Conservation (phyloP, 2,113 vertebrate genomes). For the Heterochromis multidens region DNA sequence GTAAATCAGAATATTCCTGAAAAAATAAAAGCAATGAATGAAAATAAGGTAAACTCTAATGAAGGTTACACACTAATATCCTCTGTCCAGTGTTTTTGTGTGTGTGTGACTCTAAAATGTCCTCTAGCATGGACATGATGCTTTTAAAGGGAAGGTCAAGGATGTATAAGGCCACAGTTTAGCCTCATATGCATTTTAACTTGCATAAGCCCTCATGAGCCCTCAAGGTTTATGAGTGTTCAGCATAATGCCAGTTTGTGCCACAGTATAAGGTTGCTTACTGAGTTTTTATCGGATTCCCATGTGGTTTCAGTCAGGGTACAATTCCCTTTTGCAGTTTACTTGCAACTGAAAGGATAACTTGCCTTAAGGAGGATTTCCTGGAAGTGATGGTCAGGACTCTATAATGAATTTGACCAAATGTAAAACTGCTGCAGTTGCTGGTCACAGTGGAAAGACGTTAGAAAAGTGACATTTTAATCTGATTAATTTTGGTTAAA, state of each 20-base stretch:
- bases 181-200: slow-evolving; percentile 31
- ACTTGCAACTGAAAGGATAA: background rate
- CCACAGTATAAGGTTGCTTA: background rate
- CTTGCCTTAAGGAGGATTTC: background rate
- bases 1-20: background rate
- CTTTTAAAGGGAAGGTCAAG: background rate
- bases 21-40: background rate
- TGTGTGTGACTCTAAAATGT: background rate
- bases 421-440: background rate
- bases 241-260: background rate
- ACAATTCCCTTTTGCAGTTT: background rate
- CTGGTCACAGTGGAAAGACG: background rate
- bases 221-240: background rate
- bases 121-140: background rate
- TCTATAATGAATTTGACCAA: background rate
- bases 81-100: background rate
- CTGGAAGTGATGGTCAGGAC: background rate
- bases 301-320: background rate
- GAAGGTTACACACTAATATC: background rate
- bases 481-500: background rate
- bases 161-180: background rate
- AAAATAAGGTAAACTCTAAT: background rate
- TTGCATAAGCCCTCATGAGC: slow-evolving; percentile 6
- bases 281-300: background rate
- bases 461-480: background rate